phyloP scores from a whole-genome alignment of 2,797 vertebrate species.

The Argya squamiceps region DNA sequence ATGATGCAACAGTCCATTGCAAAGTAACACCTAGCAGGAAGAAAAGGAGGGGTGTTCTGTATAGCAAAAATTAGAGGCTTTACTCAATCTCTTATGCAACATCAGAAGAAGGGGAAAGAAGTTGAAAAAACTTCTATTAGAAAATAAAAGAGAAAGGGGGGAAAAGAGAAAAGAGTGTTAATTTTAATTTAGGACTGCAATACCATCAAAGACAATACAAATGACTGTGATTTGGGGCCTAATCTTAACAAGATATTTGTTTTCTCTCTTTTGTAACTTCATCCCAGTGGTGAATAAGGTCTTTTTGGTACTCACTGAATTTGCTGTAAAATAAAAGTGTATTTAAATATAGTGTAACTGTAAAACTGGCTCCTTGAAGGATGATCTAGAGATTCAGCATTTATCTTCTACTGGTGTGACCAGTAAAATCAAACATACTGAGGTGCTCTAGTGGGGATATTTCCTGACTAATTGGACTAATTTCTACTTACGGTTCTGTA shows the following conservation, averaged over 20 bases:
- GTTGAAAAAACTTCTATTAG: accelerated
- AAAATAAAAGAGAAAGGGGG: background rate
- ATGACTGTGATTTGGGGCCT: accelerated
- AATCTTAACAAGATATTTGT: background rate
- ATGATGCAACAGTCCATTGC: background rate
- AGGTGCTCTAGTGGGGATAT: background rate
- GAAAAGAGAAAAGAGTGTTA: background rate
- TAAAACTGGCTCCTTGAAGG: background rate
- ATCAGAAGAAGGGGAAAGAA: background rate
- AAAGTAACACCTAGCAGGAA: background rate
- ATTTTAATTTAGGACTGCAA: background rate
- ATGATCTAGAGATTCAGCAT: background rate
- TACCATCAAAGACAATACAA: background rate
- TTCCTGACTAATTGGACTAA: background rate
- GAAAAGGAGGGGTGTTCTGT: background rate
- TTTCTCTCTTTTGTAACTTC: background rate
- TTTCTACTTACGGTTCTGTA: background rate
- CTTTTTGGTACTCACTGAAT: background rate
- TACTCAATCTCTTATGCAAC: background rate
- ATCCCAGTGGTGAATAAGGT: background rate
- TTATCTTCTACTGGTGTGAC: background rate
- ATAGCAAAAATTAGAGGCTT: background rate
- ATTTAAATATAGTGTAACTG: background rate
- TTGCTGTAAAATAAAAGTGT: background rate
- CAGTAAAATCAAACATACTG: background rate